Conservation (phyloP, 1,140 invertebrate genomes). For the Procambarus clarkii region DNA sequence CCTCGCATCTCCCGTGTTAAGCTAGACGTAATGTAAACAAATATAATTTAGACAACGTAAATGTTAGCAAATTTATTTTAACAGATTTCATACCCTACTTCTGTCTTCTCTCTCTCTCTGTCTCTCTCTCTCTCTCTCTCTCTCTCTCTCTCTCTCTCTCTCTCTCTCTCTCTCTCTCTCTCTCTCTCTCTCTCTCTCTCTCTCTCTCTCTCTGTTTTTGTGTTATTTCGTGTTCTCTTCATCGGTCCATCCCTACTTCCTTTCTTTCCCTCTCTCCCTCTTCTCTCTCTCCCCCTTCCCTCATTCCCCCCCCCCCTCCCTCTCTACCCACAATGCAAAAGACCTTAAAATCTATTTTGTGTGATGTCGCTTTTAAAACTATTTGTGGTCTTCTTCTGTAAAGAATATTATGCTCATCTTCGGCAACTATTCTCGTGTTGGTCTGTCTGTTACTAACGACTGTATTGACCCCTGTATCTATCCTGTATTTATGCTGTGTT, state of each 20-base stretch:
- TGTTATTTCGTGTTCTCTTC: neutral
- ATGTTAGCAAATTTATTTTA: no score
- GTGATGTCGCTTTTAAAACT: no score
- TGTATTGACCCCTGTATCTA: neutral
- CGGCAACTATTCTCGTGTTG: no score
- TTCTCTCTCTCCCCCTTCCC: neutral
- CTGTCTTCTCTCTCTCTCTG: neutral
- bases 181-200: neutral
- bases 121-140: constrained; percentile 8
- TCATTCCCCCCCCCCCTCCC: neutral
- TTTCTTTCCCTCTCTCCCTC: neutral
- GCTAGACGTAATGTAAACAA: no score
- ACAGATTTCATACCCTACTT: no score
- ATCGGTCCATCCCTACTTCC: neutral
- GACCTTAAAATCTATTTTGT: no score
- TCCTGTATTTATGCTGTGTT: no score
- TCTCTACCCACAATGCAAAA: no score
- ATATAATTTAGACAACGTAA: no score
- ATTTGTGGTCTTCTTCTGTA: no score
- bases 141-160: neutral
- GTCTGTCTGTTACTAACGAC: neutral
- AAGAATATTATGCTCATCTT: neutral
- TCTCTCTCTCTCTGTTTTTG: neutral
- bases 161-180: neutral
- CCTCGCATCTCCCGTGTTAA: no score